Conservation (phyloP, 2,888 invertebrate genomes). For the Polylopha cassiicola region DNA sequence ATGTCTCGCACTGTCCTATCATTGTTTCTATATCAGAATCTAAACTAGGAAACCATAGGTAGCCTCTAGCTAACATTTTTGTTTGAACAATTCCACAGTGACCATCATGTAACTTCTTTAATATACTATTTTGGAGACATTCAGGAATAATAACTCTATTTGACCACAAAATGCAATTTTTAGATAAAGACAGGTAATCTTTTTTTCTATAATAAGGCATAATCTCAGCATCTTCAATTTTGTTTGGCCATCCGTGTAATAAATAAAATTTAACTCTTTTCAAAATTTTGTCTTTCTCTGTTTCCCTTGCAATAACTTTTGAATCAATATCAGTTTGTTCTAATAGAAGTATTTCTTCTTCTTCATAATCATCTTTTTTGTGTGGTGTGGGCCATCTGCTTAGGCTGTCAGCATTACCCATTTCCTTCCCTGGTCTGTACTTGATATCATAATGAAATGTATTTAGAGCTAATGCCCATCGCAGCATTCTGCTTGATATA, state of each 20-base stretch:
- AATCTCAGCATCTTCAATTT: constrained; percentile 11
- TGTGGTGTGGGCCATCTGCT: constrained; percentile 12
- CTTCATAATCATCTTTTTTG: too few species aligned
- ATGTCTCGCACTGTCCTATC: background rate
- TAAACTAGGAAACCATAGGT: background rate
- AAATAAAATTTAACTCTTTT: constrained; percentile 15
- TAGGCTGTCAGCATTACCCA: constrained; percentile 17
- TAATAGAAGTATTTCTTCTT: constrained; percentile 8
- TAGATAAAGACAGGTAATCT: constrained; percentile 4
- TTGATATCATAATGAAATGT: constrained; percentile 3
- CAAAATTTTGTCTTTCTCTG: background rate
- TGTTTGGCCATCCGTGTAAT: constrained; percentile 24
- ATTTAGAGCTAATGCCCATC: constrained; percentile 12
- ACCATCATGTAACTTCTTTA: background rate
- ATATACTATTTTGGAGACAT: background rate
- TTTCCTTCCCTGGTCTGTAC: constrained; percentile 13
- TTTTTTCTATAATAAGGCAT: constrained; percentile 18
- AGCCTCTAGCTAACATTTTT: background rate
- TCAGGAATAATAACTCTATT: constrained; percentile 21
- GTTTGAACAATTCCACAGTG: background rate
- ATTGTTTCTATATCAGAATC: background rate
- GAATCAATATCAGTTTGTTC: background rate
- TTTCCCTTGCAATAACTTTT: constrained; percentile 6
- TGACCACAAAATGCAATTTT: constrained; percentile 25
- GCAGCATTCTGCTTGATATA: constrained; percentile 16